Base-by-base conservation (phyloP, 2,797 vertebrate genomes). In the Gallinago solitaria region DNA sequence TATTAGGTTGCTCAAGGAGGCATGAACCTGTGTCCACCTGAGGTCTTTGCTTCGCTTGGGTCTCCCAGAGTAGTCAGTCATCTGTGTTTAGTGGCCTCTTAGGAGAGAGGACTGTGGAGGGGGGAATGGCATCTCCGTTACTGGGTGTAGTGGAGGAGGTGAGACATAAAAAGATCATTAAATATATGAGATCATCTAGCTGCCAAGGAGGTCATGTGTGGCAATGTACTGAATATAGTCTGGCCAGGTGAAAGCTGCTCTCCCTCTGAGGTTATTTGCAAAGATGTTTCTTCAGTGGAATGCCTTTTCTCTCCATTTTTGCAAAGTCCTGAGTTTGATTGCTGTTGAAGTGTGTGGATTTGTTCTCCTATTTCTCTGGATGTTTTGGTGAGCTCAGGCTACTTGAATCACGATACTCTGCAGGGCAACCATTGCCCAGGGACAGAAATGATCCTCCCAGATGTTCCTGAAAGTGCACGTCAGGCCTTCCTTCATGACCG, bases 381-480 rank as follows among this genome's bases (percentile, higher is more conserved):
- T 24, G 59, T 5, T 82, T 51, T 47, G 8, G 1, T 65, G 50
- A 78, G 47, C 57, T 53, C 45, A 65, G 41, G 33, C 53, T 78
- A 53, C 68, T 77, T 27, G 32, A 56, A 45, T 53, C 25, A 7
- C 0, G 0, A 19, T 28, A 48, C 59, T 53, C 14, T 39, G 60
- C 25, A 28, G 48, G n/a, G 43, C 24, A 63, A 17, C 6, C 4
- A 3, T 20, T 53, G 60, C n/a, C 13, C 4, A 39, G 48, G 33
- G 50, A 8, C 24, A 83, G 50, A 23, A 83, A 27, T 17, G 43
- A 17, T 67, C 4, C 6, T 75, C 12, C 33, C 41, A 59, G 47
- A 5, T 12, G 12, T 50, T 54, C 13, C 51, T 64, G n/a, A 15
- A n/a, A 23, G 41, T 18, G 51, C 11, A 43, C 0, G 0, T 25